phyloP scores from a whole-genome alignment of 1,140 invertebrate genomes.

The Carposina sasakii region DNA sequence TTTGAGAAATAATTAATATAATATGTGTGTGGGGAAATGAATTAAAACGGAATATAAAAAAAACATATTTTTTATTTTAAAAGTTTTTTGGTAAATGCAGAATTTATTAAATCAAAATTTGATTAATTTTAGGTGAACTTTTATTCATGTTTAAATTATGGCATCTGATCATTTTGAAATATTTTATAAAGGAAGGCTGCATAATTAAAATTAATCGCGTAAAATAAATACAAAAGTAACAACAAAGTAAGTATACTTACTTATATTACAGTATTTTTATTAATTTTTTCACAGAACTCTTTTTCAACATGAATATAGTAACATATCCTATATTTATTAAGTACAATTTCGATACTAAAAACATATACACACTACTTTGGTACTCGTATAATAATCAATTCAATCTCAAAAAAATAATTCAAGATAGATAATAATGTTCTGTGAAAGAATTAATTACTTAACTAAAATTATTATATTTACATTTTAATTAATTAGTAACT shows the following conservation, averaged over 20 bases:
- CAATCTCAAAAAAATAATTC: slow-evolving; percentile 1
- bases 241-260: slow-evolving; percentile 54
- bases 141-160: no score
- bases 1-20: no score
- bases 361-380: no score
- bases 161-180: no score
- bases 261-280: no score
- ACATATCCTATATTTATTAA: slow-evolving; percentile 22
- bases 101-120: no score
- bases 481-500: slow-evolving; percentile 46
- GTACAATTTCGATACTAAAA: no score
- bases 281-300: slow-evolving; percentile 47
- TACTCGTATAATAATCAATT: no score
- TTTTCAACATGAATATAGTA: no score
- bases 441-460: slow-evolving; percentile 40
- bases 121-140: no score
- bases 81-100: slow-evolving; percentile 62
- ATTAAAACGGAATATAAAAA: slow-evolving; percentile 21
- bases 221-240: slow-evolving; percentile 53
- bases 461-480: slow-evolving; percentile 51
- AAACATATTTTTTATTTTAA: slow-evolving; percentile 47
- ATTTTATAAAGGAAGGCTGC: slow-evolving; percentile 56
- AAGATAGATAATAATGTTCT: slow-evolving; percentile 22
- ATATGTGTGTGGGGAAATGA: slow-evolving; percentile 3
- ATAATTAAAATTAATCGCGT: slow-evolving; percentile 42